Evolutionary conservation across 2,888 invertebrate species (phyloP).

Genomic region (Operophtera brumata): DNA sequence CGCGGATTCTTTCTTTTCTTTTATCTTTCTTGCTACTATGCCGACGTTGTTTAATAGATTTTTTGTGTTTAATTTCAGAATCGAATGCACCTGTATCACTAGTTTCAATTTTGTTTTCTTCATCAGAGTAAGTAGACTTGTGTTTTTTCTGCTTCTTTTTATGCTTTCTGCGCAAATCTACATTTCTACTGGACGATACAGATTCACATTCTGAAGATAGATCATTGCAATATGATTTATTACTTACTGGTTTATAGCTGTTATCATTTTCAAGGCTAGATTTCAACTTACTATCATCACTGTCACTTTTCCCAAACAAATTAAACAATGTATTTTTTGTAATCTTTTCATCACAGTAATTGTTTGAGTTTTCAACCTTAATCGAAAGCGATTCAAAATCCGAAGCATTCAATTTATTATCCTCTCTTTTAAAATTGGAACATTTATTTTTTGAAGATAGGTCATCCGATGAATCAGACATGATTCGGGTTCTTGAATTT

Average conservation of each 20-base stretch:
- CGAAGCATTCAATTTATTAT: slow-evolving; percentile 82
- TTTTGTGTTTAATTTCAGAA: slow-evolving; percentile 62
- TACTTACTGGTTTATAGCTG: slow-evolving; percentile 56
- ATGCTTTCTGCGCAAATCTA: slow-evolving; percentile 86
- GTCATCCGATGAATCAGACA: slow-evolving; percentile 89
- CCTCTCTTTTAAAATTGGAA: slow-evolving; percentile 56
- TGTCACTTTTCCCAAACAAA: slow-evolving; percentile 73
- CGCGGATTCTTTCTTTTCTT: slow-evolving; percentile 80
- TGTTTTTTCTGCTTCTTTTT: slow-evolving; percentile 92
- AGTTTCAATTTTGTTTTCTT: slow-evolving; percentile 69
- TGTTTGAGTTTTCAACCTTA: slow-evolving; percentile 50
- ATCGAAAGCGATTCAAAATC: slow-evolving; percentile 54
- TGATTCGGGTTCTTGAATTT: slow-evolving; percentile 86
- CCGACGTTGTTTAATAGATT: slow-evolving; percentile 76
- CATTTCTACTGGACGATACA: slow-evolving; percentile 62
- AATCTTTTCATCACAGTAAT: slow-evolving; percentile 50
- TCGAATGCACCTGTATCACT: slow-evolving; percentile 48
- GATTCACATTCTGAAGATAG: slow-evolving; percentile 76
- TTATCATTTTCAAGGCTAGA: slow-evolving; percentile 58
- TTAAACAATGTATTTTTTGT: slow-evolving; percentile 67
- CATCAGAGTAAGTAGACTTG: slow-evolving; percentile 84
- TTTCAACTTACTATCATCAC: slow-evolving; percentile 70
- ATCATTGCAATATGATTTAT: slow-evolving; percentile 61
- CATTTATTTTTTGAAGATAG: slow-evolving; percentile 79
- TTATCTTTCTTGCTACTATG: slow-evolving; percentile 81